Conservation (phyloP, 1,140 invertebrate species). For the Agrypnia vestita region DNA sequence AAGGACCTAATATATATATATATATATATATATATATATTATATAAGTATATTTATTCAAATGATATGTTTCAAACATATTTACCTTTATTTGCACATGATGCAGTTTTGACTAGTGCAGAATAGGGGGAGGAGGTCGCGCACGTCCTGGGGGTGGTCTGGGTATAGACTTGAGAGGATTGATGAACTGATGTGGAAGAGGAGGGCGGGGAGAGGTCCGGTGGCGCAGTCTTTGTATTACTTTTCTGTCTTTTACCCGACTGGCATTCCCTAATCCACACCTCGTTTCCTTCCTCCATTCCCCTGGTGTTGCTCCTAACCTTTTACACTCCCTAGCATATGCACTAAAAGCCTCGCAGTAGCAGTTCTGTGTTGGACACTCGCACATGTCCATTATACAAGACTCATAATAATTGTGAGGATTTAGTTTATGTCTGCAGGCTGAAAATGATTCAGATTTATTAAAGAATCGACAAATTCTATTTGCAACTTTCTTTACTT, state of each 20-base stretch:
- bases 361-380: constrained; percentile 86
- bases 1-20: too few relatives aligned
- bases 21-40: too few relatives aligned
- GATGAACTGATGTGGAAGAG: constrained; percentile 9
- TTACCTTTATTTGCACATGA: constrained; percentile 43
- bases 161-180: constrained; percentile 37
- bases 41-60: too few relatives aligned
- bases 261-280: constrained; percentile 68
- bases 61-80: too few relatives aligned
- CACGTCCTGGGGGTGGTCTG: constrained; percentile 44
- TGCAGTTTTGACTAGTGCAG: constrained; percentile 56
- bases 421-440: constrained; percentile 84
- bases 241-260: constrained; percentile 71
- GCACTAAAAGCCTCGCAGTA: constrained; percentile 93
- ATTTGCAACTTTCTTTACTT: constrained; percentile 64
- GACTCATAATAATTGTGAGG: constrained; percentile 87
- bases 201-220: constrained; percentile 25
- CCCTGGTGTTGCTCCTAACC: constrained; percentile 80
- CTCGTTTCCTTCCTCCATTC: constrained; percentile 79
- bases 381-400: constrained; percentile 92
- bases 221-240: constrained; percentile 43
- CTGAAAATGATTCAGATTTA: constrained; percentile 75
- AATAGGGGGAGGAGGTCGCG: constrained; percentile 53
- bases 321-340: constrained; percentile 88
- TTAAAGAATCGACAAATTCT: constrained; percentile 71